Percentiles rank a stretch among this genome's conserved stretches.
Conservation (phyloP, 92 coral and sea anemone species). For the Umimayanthus kanabou region DNA sequence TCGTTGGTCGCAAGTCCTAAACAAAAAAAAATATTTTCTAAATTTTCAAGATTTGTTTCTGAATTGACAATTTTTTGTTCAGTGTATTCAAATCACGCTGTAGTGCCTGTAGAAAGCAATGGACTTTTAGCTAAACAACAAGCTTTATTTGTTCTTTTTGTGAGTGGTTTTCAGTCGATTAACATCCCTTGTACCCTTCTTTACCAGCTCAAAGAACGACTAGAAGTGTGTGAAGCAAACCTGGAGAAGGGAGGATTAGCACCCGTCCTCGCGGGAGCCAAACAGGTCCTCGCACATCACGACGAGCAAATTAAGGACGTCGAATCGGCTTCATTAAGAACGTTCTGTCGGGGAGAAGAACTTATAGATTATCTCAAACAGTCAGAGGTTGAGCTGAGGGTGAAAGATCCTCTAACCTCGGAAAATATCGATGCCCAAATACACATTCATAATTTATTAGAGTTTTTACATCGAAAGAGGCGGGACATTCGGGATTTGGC, state of each 20-base stretch:
- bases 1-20: no score
- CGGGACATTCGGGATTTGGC: conserved; percentile 93
- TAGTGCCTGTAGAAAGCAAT: no score
- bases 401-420: conserved; percentile 84
- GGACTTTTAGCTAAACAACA: no score
- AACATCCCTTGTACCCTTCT: background rate
- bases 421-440: conserved; percentile 99
- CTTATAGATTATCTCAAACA: conserved; percentile 92
- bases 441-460: conserved; percentile 92
- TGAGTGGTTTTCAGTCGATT: background rate
- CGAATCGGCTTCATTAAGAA: conserved; percentile 88
- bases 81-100: no score
- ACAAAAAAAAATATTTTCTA: no score
- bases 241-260: conserved; percentile 89
- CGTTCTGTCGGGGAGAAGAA: conserved; percentile 98
- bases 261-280: conserved; percentile 85
- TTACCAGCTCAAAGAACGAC: conserved; percentile 87
- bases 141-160: no score
- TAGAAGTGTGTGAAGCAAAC: conserved; percentile 92
- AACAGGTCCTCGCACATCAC: conserved; percentile 85
- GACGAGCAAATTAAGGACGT: conserved; percentile 90
- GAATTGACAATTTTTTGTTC: no score
- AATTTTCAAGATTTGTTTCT: no score
- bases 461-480: conserved; percentile 91
- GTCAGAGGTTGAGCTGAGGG: conserved; percentile 95